Evolutionary conservation across 1,140 invertebrate species (phyloP), one percentile per base, ranked within the genome.

Genomic region (Tetraneura akinire): DNA sequence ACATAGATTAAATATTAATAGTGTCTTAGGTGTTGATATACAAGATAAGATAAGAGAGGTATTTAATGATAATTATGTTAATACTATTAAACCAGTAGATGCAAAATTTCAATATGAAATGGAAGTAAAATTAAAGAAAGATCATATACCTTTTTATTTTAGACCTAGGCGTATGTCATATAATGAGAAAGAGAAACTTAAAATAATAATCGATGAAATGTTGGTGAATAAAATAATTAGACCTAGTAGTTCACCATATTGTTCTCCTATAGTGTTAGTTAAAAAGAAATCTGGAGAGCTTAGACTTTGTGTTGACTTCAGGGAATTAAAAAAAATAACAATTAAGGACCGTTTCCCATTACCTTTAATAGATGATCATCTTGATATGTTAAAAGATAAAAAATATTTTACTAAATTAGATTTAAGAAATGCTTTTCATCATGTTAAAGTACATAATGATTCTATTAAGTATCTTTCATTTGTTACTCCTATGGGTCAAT

Each of bases 121-220:
- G 26, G 26, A 29, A 32, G 57, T 60, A 32, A 60, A 29, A 26
- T 60, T 70, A 47, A 70, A n/a, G 11, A 23, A 55, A 55, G 68
- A 49, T 13, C 21, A 71, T 13, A 71, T 6, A 32, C 21, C 71
- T 26, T 37, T 74, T 74, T 53, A 26, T 49, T 74, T 53, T 74
- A n/a, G n/a, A 37, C 26, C 51, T 32, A 32, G 51, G 45, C 45
- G 71, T 26, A 26, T 74, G 49, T 49, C 71, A 29, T 37, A 55
- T 32, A 53, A 18, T 57, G 51, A 74, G 6, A 49, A 53, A 37
- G 29, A 57, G 16, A 51, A 53, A 51, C 16, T 55, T 21, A 23
- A 74, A 53, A 29, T 26, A 55, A 23, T 74, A n/a, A 74, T 57
- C 32, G n/a, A 71, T 71, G 68, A 71, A 47, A 47, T 71, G 16